Conservation (phyloP, 2,888 invertebrate species). For the Tribolium freemani region DNA sequence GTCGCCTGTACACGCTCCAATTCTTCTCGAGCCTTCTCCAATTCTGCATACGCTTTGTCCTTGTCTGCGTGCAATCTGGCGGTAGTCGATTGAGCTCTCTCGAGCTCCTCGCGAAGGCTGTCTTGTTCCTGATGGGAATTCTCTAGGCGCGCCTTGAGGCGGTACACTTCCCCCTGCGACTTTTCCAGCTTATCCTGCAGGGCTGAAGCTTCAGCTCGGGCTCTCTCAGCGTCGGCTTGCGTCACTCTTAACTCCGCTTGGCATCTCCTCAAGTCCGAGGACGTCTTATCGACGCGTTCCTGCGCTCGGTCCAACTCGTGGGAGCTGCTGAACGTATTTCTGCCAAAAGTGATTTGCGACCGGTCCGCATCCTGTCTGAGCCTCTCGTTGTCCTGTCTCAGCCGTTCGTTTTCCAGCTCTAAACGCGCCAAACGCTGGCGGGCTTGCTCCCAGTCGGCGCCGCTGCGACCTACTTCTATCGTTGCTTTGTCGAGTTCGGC, state of each 20-base stretch:
- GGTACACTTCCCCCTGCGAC: conserved; percentile 94
- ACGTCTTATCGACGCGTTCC: conserved; percentile 88
- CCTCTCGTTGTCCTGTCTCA: conserved; percentile 84
- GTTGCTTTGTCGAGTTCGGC: conserved; percentile 94
- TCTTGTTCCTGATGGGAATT: conserved; percentile 96
- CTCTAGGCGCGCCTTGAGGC: conserved; percentile 93
- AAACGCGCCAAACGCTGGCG: conserved; percentile 86
- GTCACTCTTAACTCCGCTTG: conserved; percentile 93
- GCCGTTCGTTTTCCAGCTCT: conserved; percentile 91
- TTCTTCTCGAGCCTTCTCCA: conserved; percentile 90
- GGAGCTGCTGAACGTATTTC: conserved; percentile 82
- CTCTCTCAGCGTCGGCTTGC: conserved; percentile 91
- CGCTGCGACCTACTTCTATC: conserved; percentile 89
- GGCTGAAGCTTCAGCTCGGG: conserved; percentile 84
- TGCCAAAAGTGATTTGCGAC: conserved; percentile 79
- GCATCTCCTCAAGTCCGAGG: conserved; percentile 87
- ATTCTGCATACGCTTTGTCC: conserved; percentile 83
- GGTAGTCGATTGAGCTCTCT: conserved; percentile 86
- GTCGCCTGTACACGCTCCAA: conserved; percentile 90
- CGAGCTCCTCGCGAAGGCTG: conserved; percentile 92
- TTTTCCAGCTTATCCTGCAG: conserved; percentile 94
- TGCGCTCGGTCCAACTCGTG: conserved; percentile 83
- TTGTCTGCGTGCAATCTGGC: conserved; percentile 90
- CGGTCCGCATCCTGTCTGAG: conserved; percentile 47
- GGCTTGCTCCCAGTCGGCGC: conserved; percentile 90